Base-by-base conservation (phyloP, 2,797 vertebrate species). In the Danio aesculapii region DNA sequence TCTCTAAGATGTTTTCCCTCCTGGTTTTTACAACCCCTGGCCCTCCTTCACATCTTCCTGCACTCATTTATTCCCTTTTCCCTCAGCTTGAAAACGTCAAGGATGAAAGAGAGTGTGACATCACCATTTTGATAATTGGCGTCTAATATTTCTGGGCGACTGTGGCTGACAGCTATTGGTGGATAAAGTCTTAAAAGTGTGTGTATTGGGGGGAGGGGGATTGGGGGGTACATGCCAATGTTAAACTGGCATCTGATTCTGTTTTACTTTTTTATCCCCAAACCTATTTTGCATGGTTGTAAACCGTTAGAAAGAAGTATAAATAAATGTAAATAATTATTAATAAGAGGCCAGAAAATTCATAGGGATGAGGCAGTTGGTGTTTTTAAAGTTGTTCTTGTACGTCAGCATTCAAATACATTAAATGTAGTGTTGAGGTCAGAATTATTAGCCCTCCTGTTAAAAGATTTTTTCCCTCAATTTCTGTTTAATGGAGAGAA, bases 61-160 rank as follows among this genome's bases (percentile, higher is more conserved):
- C n/a, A 49, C 67, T 70, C 69, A 85, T 86, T 70, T 30, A 49
- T 85, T 82, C 84, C 81, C 14, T 11, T 74, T 75, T 78, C 82
- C 82, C 50, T 85, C 72, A 66, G 58, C 68, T 82, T 75, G 86
- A 70, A 74, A 85, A 84, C 74, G 55, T 87, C 89, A 91, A 93
- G 91, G 91, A 92, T 89, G 87, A 71, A 88, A 88, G 86, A 84
- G 41, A 68, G 83, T 88, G 87, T 91, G 89, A 92, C 87, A 89
- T 92, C 89, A 91, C 82, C 88, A 86, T 89, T 91, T 86, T 90
- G 72, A 85, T 82, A 77, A 86, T 84, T 86, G 86, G 86, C 81
- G 88, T 90, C 84, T 91, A 81, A 88, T 89, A 91, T 94, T 93
- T 92, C 92, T 89, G 84, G 83, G 89, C 87, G 87, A 90, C 89